phyloP scores from a whole-genome alignment of 2,113 vertebrate genomes.

The Oriolus oriolus region DNA sequence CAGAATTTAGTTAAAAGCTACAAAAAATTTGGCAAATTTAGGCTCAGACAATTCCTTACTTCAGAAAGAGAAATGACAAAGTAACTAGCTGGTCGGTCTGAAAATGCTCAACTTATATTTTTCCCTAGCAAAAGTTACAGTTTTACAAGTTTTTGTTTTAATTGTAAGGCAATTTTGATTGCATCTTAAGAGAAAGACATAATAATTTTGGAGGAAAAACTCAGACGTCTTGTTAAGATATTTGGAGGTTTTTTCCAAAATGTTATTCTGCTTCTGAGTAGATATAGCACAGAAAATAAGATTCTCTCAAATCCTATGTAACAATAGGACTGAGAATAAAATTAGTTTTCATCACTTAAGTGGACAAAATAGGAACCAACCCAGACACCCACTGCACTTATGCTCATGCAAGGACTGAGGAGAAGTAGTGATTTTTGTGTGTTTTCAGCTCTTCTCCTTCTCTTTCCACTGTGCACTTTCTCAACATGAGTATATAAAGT shows the following conservation, averaged over 20 bases:
- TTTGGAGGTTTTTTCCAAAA: not conserved
- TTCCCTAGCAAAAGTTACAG: not conserved
- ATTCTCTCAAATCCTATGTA: not conserved
- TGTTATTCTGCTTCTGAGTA: not conserved
- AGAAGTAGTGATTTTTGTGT: not conserved
- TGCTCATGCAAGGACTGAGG: not conserved
- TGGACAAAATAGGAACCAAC: not conserved
- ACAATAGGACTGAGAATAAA: not conserved
- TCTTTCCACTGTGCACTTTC: not conserved
- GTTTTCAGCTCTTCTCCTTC: not conserved
- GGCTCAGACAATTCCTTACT: not conserved
- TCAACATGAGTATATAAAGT: not conserved
- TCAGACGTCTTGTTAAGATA: not conserved
- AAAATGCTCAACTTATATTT: not conserved
- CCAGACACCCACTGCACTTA: not conserved
- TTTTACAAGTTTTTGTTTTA: not conserved
- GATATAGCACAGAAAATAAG: not conserved
- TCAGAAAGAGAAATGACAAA: not conserved
- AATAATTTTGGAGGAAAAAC: not conserved
- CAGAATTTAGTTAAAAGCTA: not conserved
- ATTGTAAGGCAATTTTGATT: not conserved
- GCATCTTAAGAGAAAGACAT: not conserved
- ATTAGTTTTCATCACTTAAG: not conserved
- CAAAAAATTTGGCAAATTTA: not conserved
- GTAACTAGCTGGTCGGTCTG: not conserved